A percentile compares a stretch with the other conserved stretches of the same genome.
These are phyloP conservation scores for Caenorhabditis sp. DNA, from an alignment of 2,888 invertebrate species.

Conservation along the genomic window DNA sequence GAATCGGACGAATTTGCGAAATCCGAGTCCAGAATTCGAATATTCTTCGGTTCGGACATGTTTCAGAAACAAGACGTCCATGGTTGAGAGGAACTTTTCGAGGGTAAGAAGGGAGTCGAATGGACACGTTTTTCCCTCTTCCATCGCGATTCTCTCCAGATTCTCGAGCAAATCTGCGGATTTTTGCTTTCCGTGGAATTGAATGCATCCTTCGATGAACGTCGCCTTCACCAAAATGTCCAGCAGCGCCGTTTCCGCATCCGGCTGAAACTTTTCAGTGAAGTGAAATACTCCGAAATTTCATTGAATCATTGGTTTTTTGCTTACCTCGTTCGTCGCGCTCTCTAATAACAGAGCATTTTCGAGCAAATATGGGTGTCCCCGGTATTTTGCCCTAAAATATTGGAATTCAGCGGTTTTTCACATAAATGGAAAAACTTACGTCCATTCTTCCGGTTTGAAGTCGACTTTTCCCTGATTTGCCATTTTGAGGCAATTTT, in stretches of 20 bases:
- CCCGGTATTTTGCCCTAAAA: neutral
- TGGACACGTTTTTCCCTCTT: neutral
- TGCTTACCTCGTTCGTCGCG: too few relatives aligned
- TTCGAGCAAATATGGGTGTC: neutral
- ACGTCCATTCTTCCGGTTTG: neutral
- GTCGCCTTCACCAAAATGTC: neutral
- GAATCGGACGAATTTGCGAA: neutral
- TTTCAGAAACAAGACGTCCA: neutral
- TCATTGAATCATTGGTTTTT: neutral
- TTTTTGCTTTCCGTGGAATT: neutral
- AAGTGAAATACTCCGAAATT: too few relatives aligned
- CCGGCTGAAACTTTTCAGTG: neutral
- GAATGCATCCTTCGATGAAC: neutral
- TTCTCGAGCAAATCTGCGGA: neutral
- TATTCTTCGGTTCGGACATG: neutral
- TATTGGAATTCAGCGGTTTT: neutral
- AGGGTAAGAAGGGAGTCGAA: neutral
- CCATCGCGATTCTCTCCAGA: neutral
- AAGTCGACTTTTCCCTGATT: too few relatives aligned
- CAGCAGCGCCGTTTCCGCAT: neutral
- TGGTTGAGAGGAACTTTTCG: neutral
- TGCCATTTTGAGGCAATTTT: too few relatives aligned
- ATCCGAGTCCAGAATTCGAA: neutral
- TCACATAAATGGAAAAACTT: neutral
- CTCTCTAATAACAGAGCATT: neutral